Evolutionary conservation across 2,797 vertebrate genomes (phyloP), one percentile per base, ranked within the genome.

Genomic region (Loris lydekkerianus): DNA sequence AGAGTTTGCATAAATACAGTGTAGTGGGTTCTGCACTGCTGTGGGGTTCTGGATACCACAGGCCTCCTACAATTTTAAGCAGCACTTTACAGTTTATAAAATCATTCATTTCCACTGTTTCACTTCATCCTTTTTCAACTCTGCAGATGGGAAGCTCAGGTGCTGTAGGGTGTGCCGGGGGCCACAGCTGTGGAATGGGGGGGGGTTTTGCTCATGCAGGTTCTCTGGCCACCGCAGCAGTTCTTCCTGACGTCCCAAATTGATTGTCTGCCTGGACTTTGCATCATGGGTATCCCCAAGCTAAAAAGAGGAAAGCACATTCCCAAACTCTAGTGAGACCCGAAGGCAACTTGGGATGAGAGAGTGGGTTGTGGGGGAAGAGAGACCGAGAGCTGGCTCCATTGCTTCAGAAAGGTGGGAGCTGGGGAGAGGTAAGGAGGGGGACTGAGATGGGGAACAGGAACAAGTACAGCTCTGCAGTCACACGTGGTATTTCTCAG

Each of bases 311-410:
- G 14, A 65, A 77, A 8, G 20, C n/a, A 4, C 2, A 5, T 34
- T 56, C 72, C 73, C 61, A 53, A 29, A 7, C 29, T 27, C 4
- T 2, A 15, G 3, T 2, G 4, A 34, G 58, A 14, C 23, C 76
- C 3, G 21, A 34, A 6, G 65, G 76, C 72, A 0, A 46, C 14
- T n/a, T 49, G 10, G 1, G 7, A 70, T 49, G 27, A 1, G 1
- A n/a, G 40, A 20, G 53, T 10, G 11, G 17, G 46, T 3, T 17
- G 17, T n/a, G 15, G n/a, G 29, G 21, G 56, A 17, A 49, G 82
- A 31, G 37, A 43, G 3, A 0, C 61, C 13, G 13, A 31, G 29
- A 9, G 3, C 7, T 58, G 63, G 27, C 63, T 65, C 13, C 56
- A 37, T 69, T 37, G 29, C 53, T 88, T 61, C 65, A 10, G 56